These are phyloP conservation scores for Urocitellus parryii DNA, from an alignment of 2,113 vertebrate species.

Conservation along the genomic window DNA sequence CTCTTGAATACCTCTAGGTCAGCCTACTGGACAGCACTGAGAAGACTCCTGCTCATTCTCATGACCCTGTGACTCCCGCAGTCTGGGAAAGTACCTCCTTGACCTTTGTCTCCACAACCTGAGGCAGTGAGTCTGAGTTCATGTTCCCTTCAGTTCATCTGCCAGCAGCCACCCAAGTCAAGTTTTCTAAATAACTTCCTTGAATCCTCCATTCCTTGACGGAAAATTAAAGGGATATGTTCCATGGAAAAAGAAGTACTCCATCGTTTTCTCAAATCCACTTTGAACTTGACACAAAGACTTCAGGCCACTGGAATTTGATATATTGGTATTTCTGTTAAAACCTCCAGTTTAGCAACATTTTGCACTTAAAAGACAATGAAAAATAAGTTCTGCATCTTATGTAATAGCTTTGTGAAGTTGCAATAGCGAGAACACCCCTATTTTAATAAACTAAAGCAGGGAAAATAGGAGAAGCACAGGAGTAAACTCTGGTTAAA, in stretches of 20 bases:
- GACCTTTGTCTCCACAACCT: neutral
- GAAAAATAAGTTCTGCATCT: neutral
- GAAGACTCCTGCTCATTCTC: neutral
- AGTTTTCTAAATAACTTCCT: constrained; percentile 15
- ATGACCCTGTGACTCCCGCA: neutral
- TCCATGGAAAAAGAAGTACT: neutral
- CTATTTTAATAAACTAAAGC: neutral
- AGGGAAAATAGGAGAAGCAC: neutral
- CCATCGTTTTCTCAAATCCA: neutral
- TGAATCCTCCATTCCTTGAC: neutral
- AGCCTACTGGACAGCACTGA: neutral
- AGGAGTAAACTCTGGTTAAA: neutral
- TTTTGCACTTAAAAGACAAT: neutral
- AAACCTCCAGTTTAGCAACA: neutral
- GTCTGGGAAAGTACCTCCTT: neutral
- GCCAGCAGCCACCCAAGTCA: neutral
- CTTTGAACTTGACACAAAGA: neutral
- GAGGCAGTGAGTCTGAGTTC: neutral
- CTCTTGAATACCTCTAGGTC: neutral
- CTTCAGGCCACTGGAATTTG: neutral
- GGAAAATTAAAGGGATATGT: neutral
- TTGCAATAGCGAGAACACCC: neutral
- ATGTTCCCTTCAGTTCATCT: neutral
- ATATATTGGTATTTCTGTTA: neutral
- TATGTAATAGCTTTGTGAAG: neutral